These are phyloP conservation scores for Glareola pratincola DNA, from an alignment of 2,113 vertebrate species.

Conservation along the genomic window DNA sequence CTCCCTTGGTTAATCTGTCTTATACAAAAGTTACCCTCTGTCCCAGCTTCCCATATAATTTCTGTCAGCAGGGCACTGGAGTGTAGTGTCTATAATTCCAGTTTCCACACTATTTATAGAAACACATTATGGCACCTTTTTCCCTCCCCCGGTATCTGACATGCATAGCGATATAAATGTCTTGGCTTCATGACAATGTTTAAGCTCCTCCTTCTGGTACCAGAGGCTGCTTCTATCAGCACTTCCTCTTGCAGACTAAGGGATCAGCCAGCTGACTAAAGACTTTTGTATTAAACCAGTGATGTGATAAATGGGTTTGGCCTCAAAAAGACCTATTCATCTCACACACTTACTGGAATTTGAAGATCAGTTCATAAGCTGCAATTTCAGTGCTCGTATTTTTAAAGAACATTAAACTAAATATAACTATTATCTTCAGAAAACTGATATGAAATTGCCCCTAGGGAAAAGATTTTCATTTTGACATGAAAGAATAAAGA, in stretches of 20 bases:
- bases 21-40: not conserved
- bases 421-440: not conserved
- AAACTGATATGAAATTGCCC: not conserved
- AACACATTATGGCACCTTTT: not conserved
- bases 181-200: not conserved
- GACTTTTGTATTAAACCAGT: not conserved
- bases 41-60: not conserved
- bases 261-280: not conserved
- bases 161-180: not conserved
- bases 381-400: not conserved
- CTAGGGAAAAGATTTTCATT: not conserved
- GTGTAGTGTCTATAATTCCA: not conserved
- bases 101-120: not conserved
- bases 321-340: not conserved
- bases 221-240: not conserved
- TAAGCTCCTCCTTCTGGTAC: not conserved
- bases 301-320: conserved; percentile 7
- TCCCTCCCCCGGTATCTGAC: not conserved
- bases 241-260: not conserved
- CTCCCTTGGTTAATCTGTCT: not conserved
- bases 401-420: not conserved
- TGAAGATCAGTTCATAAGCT: not conserved
- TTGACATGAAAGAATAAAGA: not conserved
- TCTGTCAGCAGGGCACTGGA: not conserved
- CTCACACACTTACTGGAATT: not conserved